A percentile compares a stretch with the other conserved stretches of the same genome.
Conservation (phyloP, 2,113 vertebrate species). For the Coptodon rendalli region DNA sequence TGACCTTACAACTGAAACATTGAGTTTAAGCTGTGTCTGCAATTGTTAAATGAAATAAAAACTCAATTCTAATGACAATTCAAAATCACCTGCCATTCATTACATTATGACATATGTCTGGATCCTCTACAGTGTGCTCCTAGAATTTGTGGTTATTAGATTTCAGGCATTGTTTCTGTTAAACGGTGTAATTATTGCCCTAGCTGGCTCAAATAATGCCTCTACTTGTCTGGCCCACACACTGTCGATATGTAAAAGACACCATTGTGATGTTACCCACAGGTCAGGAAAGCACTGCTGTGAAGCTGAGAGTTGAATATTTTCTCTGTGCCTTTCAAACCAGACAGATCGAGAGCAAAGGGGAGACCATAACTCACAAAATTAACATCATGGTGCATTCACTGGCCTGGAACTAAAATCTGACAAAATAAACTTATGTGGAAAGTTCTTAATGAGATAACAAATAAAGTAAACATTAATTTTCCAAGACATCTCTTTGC, state of each 20-base stretch:
- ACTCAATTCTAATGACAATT: background rate
- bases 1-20: background rate
- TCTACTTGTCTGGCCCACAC: background rate
- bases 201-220: background rate
- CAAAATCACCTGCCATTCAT: background rate
- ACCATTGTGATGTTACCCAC: background rate
- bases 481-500: background rate
- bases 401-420: background rate
- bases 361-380: background rate
- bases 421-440: background rate
- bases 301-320: background rate
- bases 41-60: background rate
- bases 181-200: background rate
- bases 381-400: background rate
- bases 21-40: background rate
- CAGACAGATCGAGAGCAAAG: fast-evolving
- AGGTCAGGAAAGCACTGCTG: background rate
- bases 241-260: background rate
- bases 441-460: background rate
- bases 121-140: background rate
- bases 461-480: background rate
- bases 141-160: background rate
- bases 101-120: background rate
- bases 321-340: background rate
- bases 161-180: background rate